Percentiles rank a stretch among this genome's conserved stretches.
Conservation (phyloP, 2,888 invertebrate species). For the Agrenia bidenticulata region DNA sequence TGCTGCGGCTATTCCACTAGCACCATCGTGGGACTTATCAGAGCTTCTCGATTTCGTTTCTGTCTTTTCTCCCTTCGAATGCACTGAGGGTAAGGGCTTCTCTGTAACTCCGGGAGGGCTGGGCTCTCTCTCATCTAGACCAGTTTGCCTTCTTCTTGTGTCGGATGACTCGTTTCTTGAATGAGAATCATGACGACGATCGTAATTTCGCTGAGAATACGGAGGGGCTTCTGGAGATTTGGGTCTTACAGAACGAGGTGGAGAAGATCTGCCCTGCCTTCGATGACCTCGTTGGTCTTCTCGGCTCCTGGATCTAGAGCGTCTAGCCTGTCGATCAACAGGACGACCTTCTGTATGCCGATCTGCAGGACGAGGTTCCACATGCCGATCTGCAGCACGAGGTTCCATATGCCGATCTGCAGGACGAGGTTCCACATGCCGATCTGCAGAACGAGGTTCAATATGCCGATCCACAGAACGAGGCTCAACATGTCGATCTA, state of each 20-base stretch:
- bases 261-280: conserved; percentile 1
- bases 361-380: not conserved
- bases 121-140: conserved; percentile 24
- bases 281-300: conserved; percentile 2
- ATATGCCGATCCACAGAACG: too few relatives aligned
- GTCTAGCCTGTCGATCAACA: not conserved
- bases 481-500: not conserved
- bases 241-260: not conserved
- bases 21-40: conserved; percentile 4
- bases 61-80: not conserved
- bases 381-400: not conserved
- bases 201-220: not conserved
- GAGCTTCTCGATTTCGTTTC: conserved; percentile 14
- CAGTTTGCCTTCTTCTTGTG: not conserved
- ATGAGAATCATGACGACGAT: not conserved
- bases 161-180: conserved; percentile 1
- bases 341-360: too few relatives aligned
- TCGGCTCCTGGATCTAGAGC: conserved; percentile 1
- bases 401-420: not conserved
- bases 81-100: not conserved
- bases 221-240: not conserved
- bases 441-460: not conserved
- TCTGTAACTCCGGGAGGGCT: conserved; percentile 36
- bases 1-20: conserved; percentile 12
- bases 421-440: not conserved